Evolutionary conservation across 1,140 invertebrate genomes (phyloP), one percentile per base, ranked within the genome.

Genomic region (Dendroctonus ponderosae): DNA sequence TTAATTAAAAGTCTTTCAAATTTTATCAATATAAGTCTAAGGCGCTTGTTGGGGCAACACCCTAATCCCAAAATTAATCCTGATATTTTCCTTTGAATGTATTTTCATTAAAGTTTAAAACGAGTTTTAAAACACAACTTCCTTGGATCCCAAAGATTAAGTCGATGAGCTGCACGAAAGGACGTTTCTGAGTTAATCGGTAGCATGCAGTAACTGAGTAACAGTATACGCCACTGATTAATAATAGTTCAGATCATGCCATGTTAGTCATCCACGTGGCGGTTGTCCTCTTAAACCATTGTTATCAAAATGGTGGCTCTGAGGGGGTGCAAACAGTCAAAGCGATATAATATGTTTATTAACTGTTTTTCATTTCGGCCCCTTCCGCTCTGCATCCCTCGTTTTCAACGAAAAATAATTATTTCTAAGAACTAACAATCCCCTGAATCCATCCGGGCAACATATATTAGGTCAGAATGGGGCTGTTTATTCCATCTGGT

Each of bases 341-440:
- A 66, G 64, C 64, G 64, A 42, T 66, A 66, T 66, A 66, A 66
- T 66, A 66, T 66, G 64, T 66, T 66, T 66, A 66, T 66, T 66
- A 66, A 66, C 64, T 66, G 64, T 66, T 66, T 66, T 66, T 66
- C 64, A 66, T 66, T 60, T 60, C 41, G 26, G 11, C 39, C 42
- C 40, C 40, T 6, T 6, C 37, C 40, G 6, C 51, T 41, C 56
- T 41, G 26, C 15, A 44, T 14, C 41, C 42, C 37, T 46, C 43
- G 9, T 56, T 46, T 12, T 11, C 41, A 42, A 38, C 51, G 12
- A 56, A 40, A 64, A 54, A 64, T 56, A 64, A 64, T 64, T 64
- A 56, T 64, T 64, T 56, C 39, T 64, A 11, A 37, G 51, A 61
- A 14, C 46, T 26, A 11, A 8, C 8, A 26, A 7, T 26, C 50